Evolutionary conservation across 2,888 invertebrate species (phyloP).

Genomic region (Drosophila emarginata): DNA sequence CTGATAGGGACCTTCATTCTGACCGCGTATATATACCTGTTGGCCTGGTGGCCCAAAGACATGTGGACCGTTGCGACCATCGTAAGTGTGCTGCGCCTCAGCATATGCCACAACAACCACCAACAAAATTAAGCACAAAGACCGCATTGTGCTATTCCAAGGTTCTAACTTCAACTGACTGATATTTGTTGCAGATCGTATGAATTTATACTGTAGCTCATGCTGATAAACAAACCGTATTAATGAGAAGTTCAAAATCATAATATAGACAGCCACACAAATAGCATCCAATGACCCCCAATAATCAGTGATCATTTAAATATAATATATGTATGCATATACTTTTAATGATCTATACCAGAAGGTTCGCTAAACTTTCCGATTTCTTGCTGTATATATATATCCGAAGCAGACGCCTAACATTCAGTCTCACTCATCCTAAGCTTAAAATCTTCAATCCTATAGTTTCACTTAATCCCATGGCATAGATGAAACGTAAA

Average conservation of each 20-base stretch:
- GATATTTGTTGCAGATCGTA: neutral
- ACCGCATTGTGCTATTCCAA: neutral
- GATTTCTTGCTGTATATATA: no score
- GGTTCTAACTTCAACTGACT: neutral
- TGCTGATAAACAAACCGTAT: neutral
- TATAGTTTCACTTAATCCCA: no score
- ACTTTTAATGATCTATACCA: neutral
- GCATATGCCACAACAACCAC: conserved; percentile 31
- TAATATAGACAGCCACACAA: neutral
- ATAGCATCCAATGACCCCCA: neutral
- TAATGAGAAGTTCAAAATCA: neutral
- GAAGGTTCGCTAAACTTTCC: neutral
- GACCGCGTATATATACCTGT: conserved; percentile 59
- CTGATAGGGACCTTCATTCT: conserved; percentile 52
- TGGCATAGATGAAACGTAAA: no score
- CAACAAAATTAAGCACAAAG: neutral
- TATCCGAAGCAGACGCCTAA: no score
- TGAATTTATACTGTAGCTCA: conserved; percentile 1
- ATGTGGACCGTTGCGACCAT: conserved; percentile 54
- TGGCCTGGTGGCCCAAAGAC: conserved; percentile 46
- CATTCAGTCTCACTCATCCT: no score
- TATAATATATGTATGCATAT: neutral
- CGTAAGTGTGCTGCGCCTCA: conserved; percentile 39
- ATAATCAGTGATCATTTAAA: neutral
- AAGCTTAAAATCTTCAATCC: no score